Percentiles rank a stretch among this genome's conserved stretches.
Conservation (phyloP, 1,140 invertebrate genomes). For the Drosophila orena region DNA sequence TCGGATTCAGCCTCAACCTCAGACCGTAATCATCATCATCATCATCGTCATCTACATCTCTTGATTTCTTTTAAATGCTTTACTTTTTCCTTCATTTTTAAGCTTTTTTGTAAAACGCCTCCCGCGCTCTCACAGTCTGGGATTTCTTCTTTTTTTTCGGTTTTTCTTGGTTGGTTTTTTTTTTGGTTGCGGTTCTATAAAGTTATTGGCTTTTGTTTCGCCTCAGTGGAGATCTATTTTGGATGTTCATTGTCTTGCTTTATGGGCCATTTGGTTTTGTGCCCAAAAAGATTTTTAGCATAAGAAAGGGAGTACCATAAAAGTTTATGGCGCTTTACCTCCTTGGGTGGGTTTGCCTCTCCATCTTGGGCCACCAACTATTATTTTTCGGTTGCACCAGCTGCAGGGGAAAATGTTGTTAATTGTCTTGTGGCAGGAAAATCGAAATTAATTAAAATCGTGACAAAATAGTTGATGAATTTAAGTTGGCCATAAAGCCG, state of each 20-base stretch:
- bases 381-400: slow-evolving; percentile 36
- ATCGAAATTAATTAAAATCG: slow-evolving; percentile 59
- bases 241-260: slow-evolving; percentile 63
- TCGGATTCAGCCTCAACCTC: slow-evolving; percentile 9
- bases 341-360: slow-evolving; percentile 63
- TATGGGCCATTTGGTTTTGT: slow-evolving; percentile 60
- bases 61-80: slow-evolving; percentile 79
- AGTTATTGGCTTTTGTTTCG: slow-evolving; percentile 74
- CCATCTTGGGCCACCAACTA: slow-evolving; percentile 6
- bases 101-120: slow-evolving; percentile 64
- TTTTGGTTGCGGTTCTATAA: slow-evolving; percentile 62
- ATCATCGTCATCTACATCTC: slow-evolving; percentile 70
- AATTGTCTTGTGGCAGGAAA: slow-evolving; percentile 40
- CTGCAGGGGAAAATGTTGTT: slow-evolving; percentile 29
- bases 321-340: slow-evolving; percentile 64
- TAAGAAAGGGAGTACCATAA: slow-evolving; percentile 66
- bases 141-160: slow-evolving; percentile 8
- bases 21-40: slow-evolving; percentile 25
- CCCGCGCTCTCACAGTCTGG: slow-evolving; percentile 72
- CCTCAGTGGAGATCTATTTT: slow-evolving; percentile 57
- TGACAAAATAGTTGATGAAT: slow-evolving; percentile 48
- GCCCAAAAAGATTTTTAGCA: slow-evolving; percentile 67
- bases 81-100: slow-evolving; percentile 43
- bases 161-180: slow-evolving; percentile 1
- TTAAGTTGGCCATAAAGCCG: slow-evolving; percentile 39